Base-by-base conservation (phyloP, 2,797 vertebrate species). In the Otolemur crassicaudatus region DNA sequence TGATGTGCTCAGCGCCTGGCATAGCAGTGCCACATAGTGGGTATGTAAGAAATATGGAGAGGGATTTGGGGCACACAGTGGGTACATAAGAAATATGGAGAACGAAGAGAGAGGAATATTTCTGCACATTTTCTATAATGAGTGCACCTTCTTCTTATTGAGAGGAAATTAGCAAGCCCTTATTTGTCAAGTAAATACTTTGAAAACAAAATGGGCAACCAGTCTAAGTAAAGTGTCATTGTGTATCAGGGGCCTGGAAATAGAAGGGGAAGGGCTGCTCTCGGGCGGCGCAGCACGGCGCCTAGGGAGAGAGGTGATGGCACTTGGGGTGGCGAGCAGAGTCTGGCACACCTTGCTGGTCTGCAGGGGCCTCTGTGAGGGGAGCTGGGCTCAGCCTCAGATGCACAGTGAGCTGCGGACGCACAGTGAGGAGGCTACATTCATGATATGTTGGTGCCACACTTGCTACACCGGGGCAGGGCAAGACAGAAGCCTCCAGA, bases 301-400 rank as follows among this genome's bases (percentile, higher is more conserved):
- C 7, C 25, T 2, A 16, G 23, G 25, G 19, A 20, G 19, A 10
- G 12, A 7, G 25, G 3, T 0, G n/a, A n/a, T 0, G 1, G 25
- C 19, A 20, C 3, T 0, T 1, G 1, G 5, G 5, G 43, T 2
- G 19, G 11, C 0, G 0, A 60, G 25, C n/a, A n/a, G 23, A 49
- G 34, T 22, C 86, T 6, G 14, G 40, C 17, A 29, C 14, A 7
- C 1, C 9, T 34, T 37, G 49, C 25, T 7, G 19, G 25, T 10
- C 49, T 56, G 6, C 65, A 37, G 19, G 19, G 31, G 12, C 16
- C 46, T 53, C 67, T 19, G 46, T 22, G 75, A 58, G 22, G 0
- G 1, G 19, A 11, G 31, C n/a, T 9, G 22, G 27, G 34, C 43
- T 70, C 49, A 7, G 49, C n/a, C 23, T 23, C 3, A 0, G n/a